Conservation (phyloP, 2,113 vertebrate species). For the Varanus komodoensis region DNA sequence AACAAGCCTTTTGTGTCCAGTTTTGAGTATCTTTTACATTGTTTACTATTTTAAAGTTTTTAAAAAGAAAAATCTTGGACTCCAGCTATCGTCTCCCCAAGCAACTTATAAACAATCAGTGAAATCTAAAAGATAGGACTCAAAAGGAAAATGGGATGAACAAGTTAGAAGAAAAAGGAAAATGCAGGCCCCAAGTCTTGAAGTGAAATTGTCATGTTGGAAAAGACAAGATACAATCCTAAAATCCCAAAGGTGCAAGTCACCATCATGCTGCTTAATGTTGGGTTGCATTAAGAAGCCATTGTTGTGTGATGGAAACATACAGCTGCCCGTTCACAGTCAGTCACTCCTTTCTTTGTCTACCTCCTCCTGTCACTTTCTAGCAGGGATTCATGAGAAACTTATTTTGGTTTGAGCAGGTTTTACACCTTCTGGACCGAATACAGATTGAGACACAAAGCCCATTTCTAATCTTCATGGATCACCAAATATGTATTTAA, state of each 20-base stretch:
- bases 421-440: too few relatives aligned
- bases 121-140: not conserved
- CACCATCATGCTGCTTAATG: not conserved
- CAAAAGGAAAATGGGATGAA: not conserved
- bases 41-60: not conserved
- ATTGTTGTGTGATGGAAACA: not conserved
- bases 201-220: not conserved
- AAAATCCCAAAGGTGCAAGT: not conserved
- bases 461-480: too few relatives aligned
- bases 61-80: not conserved
- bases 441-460: too few relatives aligned
- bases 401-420: too few relatives aligned
- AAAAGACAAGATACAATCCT: not conserved
- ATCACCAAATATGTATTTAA: too few relatives aligned
- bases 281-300: not conserved
- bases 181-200: not conserved
- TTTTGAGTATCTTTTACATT: constrained; percentile 33
- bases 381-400: too few relatives aligned
- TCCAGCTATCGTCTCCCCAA: not conserved
- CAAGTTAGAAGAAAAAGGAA: not conserved
- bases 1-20: not conserved
- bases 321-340: not conserved
- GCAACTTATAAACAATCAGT: not conserved
- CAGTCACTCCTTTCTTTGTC: not conserved
- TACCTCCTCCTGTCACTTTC: not conserved